Evolutionary conservation across 2,797 vertebrate species (phyloP).

Genomic region (Manis javanica): DNA sequence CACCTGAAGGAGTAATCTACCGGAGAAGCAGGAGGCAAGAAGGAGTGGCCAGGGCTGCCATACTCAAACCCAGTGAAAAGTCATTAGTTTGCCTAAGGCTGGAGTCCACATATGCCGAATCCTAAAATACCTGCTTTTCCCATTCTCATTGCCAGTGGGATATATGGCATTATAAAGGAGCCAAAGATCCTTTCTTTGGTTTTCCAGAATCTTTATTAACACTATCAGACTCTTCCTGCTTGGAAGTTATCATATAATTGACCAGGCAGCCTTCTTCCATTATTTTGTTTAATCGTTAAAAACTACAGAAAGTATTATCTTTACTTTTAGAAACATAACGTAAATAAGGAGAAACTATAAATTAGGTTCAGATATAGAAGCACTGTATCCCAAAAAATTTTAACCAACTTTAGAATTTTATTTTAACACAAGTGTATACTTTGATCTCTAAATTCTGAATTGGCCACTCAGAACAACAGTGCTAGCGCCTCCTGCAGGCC

Average conservation of each 20-base stretch:
- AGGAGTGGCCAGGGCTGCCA: neutral
- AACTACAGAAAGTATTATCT: neutral
- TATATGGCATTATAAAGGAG: neutral
- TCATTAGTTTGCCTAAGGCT: neutral
- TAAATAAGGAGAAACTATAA: neutral
- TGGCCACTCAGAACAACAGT: neutral
- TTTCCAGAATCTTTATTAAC: constrained; percentile 5
- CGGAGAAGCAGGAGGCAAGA: neutral
- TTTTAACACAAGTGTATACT: neutral
- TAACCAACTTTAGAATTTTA: neutral
- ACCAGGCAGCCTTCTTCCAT: neutral
- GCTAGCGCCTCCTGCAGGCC: neutral
- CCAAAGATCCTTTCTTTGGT: neutral
- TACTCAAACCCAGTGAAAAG: neutral
- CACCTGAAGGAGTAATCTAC: neutral
- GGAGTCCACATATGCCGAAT: neutral
- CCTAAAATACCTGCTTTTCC: neutral
- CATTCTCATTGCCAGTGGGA: neutral
- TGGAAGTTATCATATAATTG: neutral
- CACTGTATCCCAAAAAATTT: neutral
- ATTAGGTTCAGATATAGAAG: neutral
- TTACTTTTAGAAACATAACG: neutral
- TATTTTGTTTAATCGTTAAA: neutral
- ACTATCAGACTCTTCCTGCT: neutral
- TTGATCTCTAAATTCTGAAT: neutral